Evolutionary conservation across 2,888 invertebrate species (phyloP).

Genomic region (Latheticus oryzae): DNA sequence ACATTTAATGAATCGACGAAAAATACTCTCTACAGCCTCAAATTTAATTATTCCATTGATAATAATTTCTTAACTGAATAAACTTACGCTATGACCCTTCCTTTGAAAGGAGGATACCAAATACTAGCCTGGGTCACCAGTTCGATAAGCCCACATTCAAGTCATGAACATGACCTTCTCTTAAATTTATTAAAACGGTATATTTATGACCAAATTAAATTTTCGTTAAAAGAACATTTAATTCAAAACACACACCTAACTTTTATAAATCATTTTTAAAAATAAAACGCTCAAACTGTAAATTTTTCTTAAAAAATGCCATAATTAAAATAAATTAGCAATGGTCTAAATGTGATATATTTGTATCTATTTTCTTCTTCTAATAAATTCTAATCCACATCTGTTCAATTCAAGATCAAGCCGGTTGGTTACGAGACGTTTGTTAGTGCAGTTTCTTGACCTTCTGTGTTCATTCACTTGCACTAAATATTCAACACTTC

Average conservation of each 20-base stretch:
- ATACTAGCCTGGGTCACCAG: constrained; percentile 25
- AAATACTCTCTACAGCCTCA: too few species aligned
- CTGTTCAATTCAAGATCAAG: constrained; percentile 36
- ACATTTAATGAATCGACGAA: too few species aligned
- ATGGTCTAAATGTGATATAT: constrained; percentile 19
- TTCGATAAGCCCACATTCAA: constrained; percentile 21
- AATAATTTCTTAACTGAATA: too few species aligned
- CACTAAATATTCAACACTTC: constrained; percentile 48
- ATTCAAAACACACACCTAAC: too few species aligned
- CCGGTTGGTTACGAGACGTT: constrained; percentile 38
- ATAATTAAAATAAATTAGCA: constrained; percentile 37
- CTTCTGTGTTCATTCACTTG: constrained; percentile 50
- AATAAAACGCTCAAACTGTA: constrained; percentile 1
- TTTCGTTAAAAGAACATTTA: background rate
- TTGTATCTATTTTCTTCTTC: too few species aligned
- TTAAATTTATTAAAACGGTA: constrained; percentile 25
- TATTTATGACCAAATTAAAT: background rate
- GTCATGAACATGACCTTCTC: constrained; percentile 23
- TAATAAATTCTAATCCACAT: constrained; percentile 32
- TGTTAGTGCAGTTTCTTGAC: constrained; percentile 50
- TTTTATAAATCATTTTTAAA: background rate
- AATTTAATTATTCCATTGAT: too few species aligned
- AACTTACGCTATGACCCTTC: constrained; percentile 20
- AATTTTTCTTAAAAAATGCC: too few species aligned
- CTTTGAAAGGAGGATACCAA: constrained; percentile 31